Conservation (phyloP, 2,113 vertebrate genomes). For the Centropristis striata region DNA sequence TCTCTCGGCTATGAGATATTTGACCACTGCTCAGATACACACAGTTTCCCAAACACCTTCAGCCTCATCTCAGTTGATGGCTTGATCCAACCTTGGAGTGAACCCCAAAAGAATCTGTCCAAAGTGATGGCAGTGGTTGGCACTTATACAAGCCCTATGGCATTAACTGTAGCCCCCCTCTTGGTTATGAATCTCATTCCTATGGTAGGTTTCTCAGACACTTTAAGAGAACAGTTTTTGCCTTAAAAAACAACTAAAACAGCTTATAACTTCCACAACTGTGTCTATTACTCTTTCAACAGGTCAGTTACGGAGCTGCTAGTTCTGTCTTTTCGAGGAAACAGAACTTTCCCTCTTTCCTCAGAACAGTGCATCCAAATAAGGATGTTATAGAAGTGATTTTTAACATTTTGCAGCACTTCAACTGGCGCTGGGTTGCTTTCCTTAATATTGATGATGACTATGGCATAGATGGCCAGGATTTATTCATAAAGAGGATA, state of each 20-base stretch:
- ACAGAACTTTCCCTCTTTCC: constrained; percentile 85
- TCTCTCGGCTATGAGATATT: no score
- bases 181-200: constrained; percentile 87
- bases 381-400: constrained; percentile 84
- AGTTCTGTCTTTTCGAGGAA: constrained; percentile 79
- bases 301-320: constrained; percentile 89
- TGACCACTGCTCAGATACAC: no score
- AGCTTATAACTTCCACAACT: no score
- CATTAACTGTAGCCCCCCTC: constrained; percentile 76
- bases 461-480: constrained; percentile 76
- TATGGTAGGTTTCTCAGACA: constrained; percentile 78
- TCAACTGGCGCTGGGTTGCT: no score
- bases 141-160: constrained; percentile 69
- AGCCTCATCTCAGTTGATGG: constrained; percentile 66
- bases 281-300: constrained; percentile 30
- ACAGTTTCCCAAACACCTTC: constrained; percentile 78
- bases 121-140: constrained; percentile 39
- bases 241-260: neutral
- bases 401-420: no score
- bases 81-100: constrained; percentile 45
- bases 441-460: constrained; percentile 79
- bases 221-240: neutral
- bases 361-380: constrained; percentile 88
- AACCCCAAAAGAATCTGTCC: constrained; percentile 19
- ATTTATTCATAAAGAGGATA: constrained; percentile 75